phyloP scores from a whole-genome alignment of 2,888 invertebrate genomes.

The Cistogaster globosa region DNA sequence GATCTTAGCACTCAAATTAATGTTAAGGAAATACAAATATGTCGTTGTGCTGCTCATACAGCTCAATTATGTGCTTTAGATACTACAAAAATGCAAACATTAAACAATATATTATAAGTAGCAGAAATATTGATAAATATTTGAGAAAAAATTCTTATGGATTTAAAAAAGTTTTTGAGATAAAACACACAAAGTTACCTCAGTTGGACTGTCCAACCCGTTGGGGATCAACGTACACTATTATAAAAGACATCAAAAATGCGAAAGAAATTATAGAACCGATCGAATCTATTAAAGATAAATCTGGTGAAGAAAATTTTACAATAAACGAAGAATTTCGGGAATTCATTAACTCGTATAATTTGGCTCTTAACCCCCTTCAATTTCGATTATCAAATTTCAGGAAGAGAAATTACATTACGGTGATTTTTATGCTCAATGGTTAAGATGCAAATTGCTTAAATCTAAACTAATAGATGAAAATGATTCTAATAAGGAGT shows the following conservation, averaged over 20 bases:
- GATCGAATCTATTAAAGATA: conserved; percentile 17
- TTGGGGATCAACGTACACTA: conserved; percentile 44
- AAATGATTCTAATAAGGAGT: not conserved
- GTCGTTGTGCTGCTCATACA: too few relatives aligned
- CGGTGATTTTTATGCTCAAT: not conserved
- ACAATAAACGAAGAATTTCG: conserved; percentile 25
- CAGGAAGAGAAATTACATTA: conserved; percentile 41
- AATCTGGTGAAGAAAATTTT: conserved; percentile 34
- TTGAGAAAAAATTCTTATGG: conserved; percentile 42
- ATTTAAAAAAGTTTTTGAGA: too few relatives aligned
- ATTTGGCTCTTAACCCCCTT: conserved; percentile 10
- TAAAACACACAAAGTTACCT: conserved; percentile 23
- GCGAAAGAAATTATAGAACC: too few relatives aligned
- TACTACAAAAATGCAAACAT: conserved; percentile 28
- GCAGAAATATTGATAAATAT: conserved; percentile 49
- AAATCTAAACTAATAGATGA: conserved; percentile 19
- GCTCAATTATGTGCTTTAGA: conserved; percentile 65
- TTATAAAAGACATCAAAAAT: conserved; percentile 28
- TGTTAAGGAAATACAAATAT: too few relatives aligned
- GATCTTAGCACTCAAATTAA: too few relatives aligned
- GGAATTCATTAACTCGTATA: conserved; percentile 26
- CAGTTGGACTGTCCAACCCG: conserved; percentile 46
- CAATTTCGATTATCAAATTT: too few relatives aligned
- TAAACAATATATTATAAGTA: conserved; percentile 14
- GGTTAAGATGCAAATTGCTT: conserved; percentile 42